phyloP scores from a whole-genome alignment of 2,797 vertebrate species.

The Garrulus glandarius region DNA sequence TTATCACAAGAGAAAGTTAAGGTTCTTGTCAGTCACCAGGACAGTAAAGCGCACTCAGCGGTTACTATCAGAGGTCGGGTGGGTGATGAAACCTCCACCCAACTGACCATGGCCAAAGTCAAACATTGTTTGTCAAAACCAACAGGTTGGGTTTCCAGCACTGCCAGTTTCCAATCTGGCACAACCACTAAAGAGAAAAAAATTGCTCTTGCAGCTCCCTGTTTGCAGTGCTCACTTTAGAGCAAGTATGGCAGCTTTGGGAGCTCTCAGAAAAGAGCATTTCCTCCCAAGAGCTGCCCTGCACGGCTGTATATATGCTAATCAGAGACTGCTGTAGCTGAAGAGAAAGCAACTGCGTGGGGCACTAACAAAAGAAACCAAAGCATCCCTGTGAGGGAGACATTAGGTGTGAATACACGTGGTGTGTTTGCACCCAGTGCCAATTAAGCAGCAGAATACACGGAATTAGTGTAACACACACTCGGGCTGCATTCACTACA shows the following conservation, averaged over 20 bases:
- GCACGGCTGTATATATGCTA: neutral
- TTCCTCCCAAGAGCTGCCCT: neutral
- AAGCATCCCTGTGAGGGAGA: neutral
- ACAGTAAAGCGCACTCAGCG: neutral
- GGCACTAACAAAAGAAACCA: neutral
- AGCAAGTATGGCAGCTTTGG: neutral
- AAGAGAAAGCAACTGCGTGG: neutral
- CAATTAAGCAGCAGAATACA: neutral
- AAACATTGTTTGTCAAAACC: neutral
- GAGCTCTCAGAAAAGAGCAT: neutral
- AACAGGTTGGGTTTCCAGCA: neutral
- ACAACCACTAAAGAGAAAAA: neutral
- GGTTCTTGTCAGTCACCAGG: neutral
- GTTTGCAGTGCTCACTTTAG: neutral
- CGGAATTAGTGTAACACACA: neutral
- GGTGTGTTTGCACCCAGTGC: neutral
- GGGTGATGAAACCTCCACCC: neutral
- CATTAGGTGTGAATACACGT: neutral
- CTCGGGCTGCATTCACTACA: neutral
- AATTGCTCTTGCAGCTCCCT: neutral
- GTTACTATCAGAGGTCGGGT: neutral
- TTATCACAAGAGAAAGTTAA: neutral
- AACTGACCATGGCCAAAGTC: neutral
- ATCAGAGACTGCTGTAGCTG: neutral
- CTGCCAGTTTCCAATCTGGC: neutral